Percentiles rank a stretch among this genome's conserved stretches.
Conservation (phyloP, 2,888 invertebrate genomes). For the Lydus trimaculatus region DNA sequence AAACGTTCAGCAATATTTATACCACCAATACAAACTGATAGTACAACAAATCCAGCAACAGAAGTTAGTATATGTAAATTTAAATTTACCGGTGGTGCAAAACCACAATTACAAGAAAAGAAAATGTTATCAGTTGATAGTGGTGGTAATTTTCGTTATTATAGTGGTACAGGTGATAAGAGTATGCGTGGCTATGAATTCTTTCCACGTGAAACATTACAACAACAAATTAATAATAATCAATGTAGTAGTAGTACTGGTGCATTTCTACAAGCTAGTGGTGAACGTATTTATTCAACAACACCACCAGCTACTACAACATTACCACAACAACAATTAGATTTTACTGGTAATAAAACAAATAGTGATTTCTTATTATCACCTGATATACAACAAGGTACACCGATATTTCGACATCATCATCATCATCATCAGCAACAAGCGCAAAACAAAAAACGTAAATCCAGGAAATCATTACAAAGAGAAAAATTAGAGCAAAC, state of each 20-base stretch:
- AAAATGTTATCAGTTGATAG: constrained; percentile 91
- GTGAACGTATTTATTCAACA: constrained; percentile 63
- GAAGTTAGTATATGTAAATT: constrained; percentile 88
- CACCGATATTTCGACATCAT: constrained; percentile 25
- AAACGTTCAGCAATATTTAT: constrained; percentile 86
- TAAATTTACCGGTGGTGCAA: constrained; percentile 91
- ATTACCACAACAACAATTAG: constrained; percentile 28
- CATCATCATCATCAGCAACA: constrained; percentile 44
- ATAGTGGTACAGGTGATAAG: constrained; percentile 85
- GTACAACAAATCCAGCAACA: constrained; percentile 77
- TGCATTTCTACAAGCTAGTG: constrained; percentile 63
- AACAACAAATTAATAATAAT: constrained; percentile 66
- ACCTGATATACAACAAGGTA: constrained; percentile 50
- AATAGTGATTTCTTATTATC: constrained; percentile 54
- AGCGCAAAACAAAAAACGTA: constrained; percentile 67
- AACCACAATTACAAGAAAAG: constrained; percentile 88
- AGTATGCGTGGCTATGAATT: constrained; percentile 80
- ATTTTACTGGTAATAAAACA: constrained; percentile 50
- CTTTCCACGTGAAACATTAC: constrained; percentile 75
- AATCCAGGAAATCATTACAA: constrained; percentile 82
- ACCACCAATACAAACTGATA: constrained; percentile 80
- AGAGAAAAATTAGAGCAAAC: constrained; percentile 90
- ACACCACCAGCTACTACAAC: constrained; percentile 37
- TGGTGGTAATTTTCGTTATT: constrained; percentile 85
- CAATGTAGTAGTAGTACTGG: constrained; percentile 63